These are phyloP conservation scores for Nylanderia fulva DNA, from an alignment of 1,140 invertebrate genomes.

Conservation along the genomic window DNA sequence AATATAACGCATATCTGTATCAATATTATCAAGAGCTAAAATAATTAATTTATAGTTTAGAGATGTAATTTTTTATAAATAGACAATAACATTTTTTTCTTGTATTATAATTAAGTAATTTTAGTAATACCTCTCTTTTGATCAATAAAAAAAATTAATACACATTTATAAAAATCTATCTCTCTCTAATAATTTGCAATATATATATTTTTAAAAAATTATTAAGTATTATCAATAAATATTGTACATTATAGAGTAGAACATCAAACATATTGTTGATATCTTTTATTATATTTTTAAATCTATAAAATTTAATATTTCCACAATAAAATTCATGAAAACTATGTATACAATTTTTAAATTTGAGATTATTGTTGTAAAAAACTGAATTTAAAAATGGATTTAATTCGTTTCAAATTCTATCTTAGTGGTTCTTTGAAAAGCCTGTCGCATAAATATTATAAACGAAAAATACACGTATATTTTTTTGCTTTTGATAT, in stretches of 20 bases:
- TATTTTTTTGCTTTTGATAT: conserved; percentile 3
- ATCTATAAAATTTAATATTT: neutral
- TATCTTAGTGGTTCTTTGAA: neutral
- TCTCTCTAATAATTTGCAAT: neutral
- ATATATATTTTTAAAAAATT: neutral
- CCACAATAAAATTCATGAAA: conserved; percentile 2
- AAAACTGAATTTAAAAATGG: too few species aligned
- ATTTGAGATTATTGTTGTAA: conserved; percentile 16
- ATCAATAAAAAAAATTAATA: conserved; percentile 3
- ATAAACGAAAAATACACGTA: neutral
- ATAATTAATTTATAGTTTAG: neutral
- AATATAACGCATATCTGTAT: neutral
- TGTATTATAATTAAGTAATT: neutral
- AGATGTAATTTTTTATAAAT: neutral
- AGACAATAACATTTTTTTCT: neutral
- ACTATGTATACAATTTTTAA: conserved; percentile 10
- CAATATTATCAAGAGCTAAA: neutral
- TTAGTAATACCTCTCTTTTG: neutral
- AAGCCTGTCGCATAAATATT: conserved; percentile 27
- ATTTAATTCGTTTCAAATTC: conserved; percentile 33
- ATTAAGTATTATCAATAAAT: neutral
- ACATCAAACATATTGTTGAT: neutral
- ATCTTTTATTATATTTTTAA: neutral
- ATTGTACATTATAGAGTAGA: neutral
- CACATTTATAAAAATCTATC: neutral